phyloP scores from a whole-genome alignment of 92 coral and sea anemone genomes.

The Zoanthus sansibaricus region DNA sequence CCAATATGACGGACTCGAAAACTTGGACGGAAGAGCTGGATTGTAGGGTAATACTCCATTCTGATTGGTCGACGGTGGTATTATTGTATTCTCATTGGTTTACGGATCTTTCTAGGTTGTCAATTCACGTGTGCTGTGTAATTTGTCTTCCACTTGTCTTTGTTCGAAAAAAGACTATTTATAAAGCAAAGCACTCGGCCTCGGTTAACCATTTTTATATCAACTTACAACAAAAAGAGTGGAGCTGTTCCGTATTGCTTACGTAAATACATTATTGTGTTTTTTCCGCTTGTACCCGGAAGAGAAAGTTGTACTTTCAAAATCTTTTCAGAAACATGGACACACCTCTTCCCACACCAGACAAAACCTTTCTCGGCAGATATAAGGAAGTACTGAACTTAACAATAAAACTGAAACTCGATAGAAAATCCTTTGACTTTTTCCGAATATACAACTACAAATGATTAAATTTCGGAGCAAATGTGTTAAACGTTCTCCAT shows the following conservation, averaged over 20 bases:
- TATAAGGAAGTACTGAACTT: not conserved
- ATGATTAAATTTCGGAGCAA: not conserved
- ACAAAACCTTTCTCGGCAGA: constrained; percentile 1
- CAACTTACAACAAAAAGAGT: not conserved
- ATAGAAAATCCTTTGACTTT: not conserved
- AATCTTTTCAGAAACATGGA: constrained; percentile 12
- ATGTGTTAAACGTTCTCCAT: no score
- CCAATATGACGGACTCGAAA: constrained; percentile 44
- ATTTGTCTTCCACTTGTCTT: constrained; percentile 13
- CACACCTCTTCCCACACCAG: constrained; percentile 31
- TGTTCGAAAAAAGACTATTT: constrained; percentile 11
- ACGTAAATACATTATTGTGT: not conserved
- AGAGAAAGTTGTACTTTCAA: not conserved
- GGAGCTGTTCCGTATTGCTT: constrained; percentile 12
- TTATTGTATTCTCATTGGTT: constrained; percentile 31
- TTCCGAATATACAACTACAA: not conserved
- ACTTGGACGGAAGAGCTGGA: constrained; percentile 45
- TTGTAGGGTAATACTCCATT: constrained; percentile 6
- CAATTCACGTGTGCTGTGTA: constrained; percentile 39
- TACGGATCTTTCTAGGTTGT: not conserved
- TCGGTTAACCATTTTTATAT: not conserved
- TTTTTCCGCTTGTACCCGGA: not conserved
- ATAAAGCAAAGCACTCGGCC: not conserved
- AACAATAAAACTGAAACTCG: not conserved
- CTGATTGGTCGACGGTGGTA: constrained; percentile 17